Evolutionary conservation across 37 sponge, comb jelly and placozoan species (phyloP), one percentile per base, ranked within the genome.

Genomic region (Eunapius fragilis): DNA sequence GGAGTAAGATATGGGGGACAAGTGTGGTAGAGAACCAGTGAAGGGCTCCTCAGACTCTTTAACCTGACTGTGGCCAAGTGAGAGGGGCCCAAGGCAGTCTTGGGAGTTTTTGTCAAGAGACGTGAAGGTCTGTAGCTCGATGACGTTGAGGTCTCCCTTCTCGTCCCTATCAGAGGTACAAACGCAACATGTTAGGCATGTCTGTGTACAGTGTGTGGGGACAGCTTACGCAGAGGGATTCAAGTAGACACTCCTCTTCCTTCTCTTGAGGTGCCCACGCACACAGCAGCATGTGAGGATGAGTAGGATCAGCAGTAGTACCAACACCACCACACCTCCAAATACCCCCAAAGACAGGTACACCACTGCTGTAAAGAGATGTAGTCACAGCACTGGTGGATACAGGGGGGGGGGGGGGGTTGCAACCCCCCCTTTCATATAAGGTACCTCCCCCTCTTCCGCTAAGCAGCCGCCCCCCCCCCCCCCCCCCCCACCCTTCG

Each of bases 301-400:
- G 34, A 92, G 25, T 6, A 92, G 31, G 33, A 84, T 32, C 28
- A 80, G 24, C 10, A 87, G 37, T 4, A 92, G 77, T 10, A 92
- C 31, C 31, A 76, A 9, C 25, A 88, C 76, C 9, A 88, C 50
- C 3, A 36, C 47, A 17, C 73, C 82, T 27, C 80, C 92, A 35
- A 73, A 80, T 3, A 22, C 69, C 5, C 27, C 22, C 6, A 31
- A 78, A 25, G 78, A 28, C 27, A 67, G 12, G 31, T 7, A 36
- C 34, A 32, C 31, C 67, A 32, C 28, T 68, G 0, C 26, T 45
- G 47, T 11, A 45, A 10, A 13, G 58, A 58, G 19, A 58, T 58
- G 14, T 58, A 58, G n/a, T n/a, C n/a, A n/a, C n/a, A n/a, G n/a
- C n/a, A n/a, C n/a, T n/a, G n/a, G n/a, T n/a, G n/a, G n/a, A 41